phyloP scores from a whole-genome alignment of 1,140 invertebrate species.

The Drosophila arizonae region DNA sequence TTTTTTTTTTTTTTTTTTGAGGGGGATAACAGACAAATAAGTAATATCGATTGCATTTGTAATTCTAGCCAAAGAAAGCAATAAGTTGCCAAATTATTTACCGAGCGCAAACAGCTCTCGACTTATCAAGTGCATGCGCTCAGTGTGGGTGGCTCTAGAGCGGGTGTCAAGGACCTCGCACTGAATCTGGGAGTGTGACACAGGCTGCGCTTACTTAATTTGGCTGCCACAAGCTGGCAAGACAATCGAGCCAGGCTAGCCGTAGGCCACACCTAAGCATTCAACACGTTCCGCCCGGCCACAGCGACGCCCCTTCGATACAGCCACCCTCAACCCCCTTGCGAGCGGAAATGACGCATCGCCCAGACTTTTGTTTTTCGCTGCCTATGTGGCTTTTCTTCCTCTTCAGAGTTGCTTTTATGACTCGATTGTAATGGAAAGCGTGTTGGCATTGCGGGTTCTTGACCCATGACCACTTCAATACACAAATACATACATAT shows the following conservation, averaged over 20 bases:
- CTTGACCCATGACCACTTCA: conserved; percentile 51
- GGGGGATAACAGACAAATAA: too few relatives aligned
- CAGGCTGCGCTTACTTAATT: conserved; percentile 22
- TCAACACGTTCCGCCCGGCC: conserved; percentile 37
- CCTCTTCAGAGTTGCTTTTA: conserved; percentile 24
- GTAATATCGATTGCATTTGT: conserved; percentile 61
- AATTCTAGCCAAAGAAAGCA: conserved; percentile 43
- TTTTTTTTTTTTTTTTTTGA: neutral
- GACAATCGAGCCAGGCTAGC: neutral
- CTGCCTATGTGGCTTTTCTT: conserved; percentile 24
- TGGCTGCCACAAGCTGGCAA: neutral
- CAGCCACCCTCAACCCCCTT: neutral
- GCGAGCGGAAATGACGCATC: conserved; percentile 63
- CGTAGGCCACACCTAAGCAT: conserved; percentile 14
- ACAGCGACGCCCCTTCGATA: neutral
- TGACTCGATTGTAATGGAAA: conserved; percentile 34
- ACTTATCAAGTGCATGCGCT: conserved; percentile 19
- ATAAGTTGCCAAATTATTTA: conserved; percentile 58
- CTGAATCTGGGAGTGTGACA: neutral
- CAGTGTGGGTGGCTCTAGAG: neutral
- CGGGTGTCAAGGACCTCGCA: conserved; percentile 3
- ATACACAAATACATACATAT: neutral
- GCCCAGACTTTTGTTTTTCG: conserved; percentile 34
- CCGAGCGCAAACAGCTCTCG: conserved; percentile 25
- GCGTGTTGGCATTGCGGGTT: conserved; percentile 52